Evolutionary conservation across 2,888 invertebrate genomes (phyloP).

Genomic region (Empis livida): DNA sequence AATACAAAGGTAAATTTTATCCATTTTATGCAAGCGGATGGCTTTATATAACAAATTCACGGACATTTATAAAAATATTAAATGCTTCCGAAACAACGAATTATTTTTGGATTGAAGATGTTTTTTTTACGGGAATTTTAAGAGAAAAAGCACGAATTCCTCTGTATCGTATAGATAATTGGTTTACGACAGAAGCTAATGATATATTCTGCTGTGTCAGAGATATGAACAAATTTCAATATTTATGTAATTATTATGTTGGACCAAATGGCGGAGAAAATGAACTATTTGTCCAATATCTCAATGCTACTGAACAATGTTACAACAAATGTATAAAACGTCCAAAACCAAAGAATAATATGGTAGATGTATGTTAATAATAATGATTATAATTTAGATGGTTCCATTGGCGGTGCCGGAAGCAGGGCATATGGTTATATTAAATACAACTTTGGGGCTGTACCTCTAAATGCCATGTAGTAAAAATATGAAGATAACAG

Average conservation of each 20-base stretch:
- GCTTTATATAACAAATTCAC: conserved; percentile 64
- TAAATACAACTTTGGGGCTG: too few relatives aligned
- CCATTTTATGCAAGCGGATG: conserved; percentile 72
- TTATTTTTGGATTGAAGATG: conserved; percentile 89
- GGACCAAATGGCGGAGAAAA: conserved; percentile 69
- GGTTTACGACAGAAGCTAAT: conserved; percentile 59
- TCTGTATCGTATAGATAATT: conserved; percentile 44
- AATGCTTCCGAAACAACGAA: conserved; percentile 40
- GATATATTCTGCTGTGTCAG: conserved; percentile 60
- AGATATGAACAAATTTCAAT: conserved; percentile 42
- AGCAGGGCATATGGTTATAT: too few relatives aligned
- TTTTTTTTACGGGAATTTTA: conserved; percentile 70
- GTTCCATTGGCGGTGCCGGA: too few relatives aligned
- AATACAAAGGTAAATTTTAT: conserved; percentile 46
- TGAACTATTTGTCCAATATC: conserved; percentile 52
- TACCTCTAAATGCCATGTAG: too few relatives aligned
- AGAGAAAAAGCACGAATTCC: conserved; percentile 44
- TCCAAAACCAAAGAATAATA: too few relatives aligned
- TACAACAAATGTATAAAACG: conserved; percentile 35
- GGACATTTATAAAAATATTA: conserved; percentile 45
- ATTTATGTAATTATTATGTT: conserved; percentile 54
- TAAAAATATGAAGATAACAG: too few relatives aligned
- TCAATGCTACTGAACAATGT: conserved; percentile 48
- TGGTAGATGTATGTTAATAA: too few relatives aligned
- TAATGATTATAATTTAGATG: too few relatives aligned